A percentile compares a stretch with the other conserved stretches of the same genome.
These are phyloP conservation scores for Periophthalmus magnuspinnatus DNA, from an alignment of 2,797 vertebrate species.

Conservation along the genomic window DNA sequence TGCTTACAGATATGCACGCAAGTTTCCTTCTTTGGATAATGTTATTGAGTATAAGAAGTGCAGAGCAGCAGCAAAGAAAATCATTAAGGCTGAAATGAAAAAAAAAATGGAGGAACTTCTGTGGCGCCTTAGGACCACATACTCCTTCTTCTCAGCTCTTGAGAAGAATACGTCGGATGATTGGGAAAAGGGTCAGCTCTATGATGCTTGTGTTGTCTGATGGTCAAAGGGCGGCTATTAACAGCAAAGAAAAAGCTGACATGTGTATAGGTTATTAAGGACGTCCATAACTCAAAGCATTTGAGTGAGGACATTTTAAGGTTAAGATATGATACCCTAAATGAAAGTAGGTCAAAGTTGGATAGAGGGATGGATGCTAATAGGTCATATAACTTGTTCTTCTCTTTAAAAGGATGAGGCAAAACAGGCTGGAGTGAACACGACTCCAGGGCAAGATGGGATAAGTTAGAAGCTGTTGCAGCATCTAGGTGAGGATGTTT, in stretches of 20 bases:
- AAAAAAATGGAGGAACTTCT: no score
- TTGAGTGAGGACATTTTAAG: no score
- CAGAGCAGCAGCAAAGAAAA: no score
- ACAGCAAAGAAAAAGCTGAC: not conserved
- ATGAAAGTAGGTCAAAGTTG: not conserved
- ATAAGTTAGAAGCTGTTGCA: not conserved
- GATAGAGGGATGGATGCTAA: not conserved
- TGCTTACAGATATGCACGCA: no score
- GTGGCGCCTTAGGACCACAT: not conserved
- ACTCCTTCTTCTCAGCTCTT: no score
- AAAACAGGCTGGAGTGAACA: not conserved
- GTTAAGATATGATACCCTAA: not conserved
- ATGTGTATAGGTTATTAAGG: not conserved
- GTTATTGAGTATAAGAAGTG: no score
- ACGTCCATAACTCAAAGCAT: not conserved
- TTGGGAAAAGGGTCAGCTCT: not conserved
- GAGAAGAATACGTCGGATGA: not conserved
- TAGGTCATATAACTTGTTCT: not conserved
- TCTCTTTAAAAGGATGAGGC: not conserved
- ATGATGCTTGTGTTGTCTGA: no score
- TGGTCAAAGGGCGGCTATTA: not conserved
- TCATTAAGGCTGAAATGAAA: no score
- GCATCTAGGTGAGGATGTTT: not conserved
- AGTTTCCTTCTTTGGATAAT: no score
- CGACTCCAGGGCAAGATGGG: not conserved